These are phyloP conservation scores for Oreortyx pictus DNA, from an alignment of 2,797 vertebrate species.

Conservation along the genomic window DNA sequence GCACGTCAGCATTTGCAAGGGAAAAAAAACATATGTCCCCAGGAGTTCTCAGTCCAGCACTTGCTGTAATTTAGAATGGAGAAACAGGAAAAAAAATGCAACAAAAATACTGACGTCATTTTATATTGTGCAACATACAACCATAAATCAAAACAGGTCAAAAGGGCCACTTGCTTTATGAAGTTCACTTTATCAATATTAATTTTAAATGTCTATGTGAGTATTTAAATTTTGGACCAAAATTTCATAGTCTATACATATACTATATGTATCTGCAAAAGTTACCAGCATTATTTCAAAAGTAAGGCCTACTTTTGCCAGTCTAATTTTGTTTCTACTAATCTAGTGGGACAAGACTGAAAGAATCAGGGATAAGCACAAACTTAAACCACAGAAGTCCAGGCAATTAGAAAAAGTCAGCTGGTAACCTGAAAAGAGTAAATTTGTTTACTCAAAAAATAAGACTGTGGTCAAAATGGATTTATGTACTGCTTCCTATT, in stretches of 20 bases:
- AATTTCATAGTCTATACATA: not conserved
- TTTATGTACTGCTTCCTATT: slow-evolving; percentile 33
- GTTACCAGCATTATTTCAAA: not conserved
- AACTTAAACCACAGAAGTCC: slow-evolving; percentile 34
- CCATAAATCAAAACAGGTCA: not conserved
- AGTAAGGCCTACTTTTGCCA: slow-evolving; percentile 25
- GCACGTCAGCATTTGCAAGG: not conserved
- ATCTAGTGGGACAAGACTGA: not conserved
- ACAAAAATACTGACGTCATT: not conserved
- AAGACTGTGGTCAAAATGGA: slow-evolving; percentile 4
- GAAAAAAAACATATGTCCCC: slow-evolving; percentile 20
- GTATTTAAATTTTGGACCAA: not conserved
- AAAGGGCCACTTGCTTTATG: not conserved
- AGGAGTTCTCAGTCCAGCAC: slow-evolving; percentile 20
- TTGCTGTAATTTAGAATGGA: slow-evolving; percentile 40
- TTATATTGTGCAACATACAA: slow-evolving; percentile 27
- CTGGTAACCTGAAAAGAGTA: slow-evolving; percentile 61
- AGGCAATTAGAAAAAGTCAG: slow-evolving; percentile 22
- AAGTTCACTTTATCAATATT: not conserved
- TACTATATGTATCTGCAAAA: not conserved
- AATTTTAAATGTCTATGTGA: not conserved
- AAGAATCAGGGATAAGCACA: slow-evolving; percentile 5
- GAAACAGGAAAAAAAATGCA: slow-evolving; percentile 28
- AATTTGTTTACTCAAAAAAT: not conserved
- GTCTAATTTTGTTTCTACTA: slow-evolving; percentile 52